Base-by-base conservation (phyloP, 2,888 invertebrate species). In the Electrophaes corylata region DNA sequence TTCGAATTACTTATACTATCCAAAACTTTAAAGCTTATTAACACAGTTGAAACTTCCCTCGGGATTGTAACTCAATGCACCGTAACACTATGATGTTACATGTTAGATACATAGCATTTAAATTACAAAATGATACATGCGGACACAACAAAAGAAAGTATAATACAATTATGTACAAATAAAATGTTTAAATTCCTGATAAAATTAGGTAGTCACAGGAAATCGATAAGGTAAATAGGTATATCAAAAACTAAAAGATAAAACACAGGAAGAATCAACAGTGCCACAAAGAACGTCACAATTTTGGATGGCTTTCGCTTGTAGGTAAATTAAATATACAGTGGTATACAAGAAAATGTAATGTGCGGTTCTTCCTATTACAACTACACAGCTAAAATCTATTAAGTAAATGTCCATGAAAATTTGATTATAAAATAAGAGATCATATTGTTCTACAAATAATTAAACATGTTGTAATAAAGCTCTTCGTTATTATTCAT, bases 331-430 rank as follows among this genome's bases (percentile, higher is more conserved):
- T 74, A 71, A 65, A 73, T 64, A 66, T 62, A 76, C 67, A 73
- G 67, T 72, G 68, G 65, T 71, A 72, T 75, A 77, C 71, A 77
- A 78, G 73, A 79, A 83, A 40, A 81, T 72, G 71, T 78, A 74
- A 83, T 83, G 85, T 85, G 85, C 82, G 81, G 82, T 54, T 75
- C 66, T 72, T 44, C 67, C 71, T 73, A 78, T 68, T 71, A 71
- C 79, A 85, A 86, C 77, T 76, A 75, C 79, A 83, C 78, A 70
- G 83, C 83, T 88, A 89, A 37, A 80, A 81, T 77, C 86, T 90
- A 90, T 87, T 89, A 91, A 90, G 90, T 91, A 91, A 89, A 89
- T 85, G 88, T 88, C 88, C 89, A 87, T 88, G 88, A 88, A 89
- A 89, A 88, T 85, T 85, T 79, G 84, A 88, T 86, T 90, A 89